Conservation (phyloP, 2,113 vertebrate genomes). For the Equus quagga region DNA sequence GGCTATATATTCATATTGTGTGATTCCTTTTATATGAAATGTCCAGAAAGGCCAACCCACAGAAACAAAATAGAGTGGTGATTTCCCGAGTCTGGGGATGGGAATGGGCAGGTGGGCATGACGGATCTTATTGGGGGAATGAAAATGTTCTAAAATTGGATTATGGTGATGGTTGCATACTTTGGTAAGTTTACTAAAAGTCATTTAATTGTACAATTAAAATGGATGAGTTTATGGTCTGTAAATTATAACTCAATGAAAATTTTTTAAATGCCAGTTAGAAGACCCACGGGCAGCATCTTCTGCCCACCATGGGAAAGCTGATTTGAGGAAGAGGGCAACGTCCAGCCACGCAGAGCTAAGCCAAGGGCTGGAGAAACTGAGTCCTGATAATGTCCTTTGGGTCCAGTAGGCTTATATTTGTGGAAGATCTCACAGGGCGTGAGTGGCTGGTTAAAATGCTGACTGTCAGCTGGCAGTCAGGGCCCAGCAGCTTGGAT, state of each 20-base stretch:
- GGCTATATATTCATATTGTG: neutral
- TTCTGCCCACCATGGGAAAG: neutral
- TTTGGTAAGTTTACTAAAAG: neutral
- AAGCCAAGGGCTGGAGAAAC: neutral
- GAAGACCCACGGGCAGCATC: neutral
- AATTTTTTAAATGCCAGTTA: neutral
- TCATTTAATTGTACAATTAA: neutral
- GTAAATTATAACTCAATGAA: neutral
- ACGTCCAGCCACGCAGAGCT: no score
- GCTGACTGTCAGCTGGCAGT: neutral
- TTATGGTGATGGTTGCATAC: neutral
- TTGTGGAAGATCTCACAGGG: neutral
- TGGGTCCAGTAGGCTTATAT: rapidly evolving
- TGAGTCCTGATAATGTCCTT: rapidly evolving
- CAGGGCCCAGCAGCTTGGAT: neutral
- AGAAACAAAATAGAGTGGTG: neutral
- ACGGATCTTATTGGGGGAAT: neutral
- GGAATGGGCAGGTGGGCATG: neutral
- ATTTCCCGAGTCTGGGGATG: neutral
- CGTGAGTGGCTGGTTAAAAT: neutral
- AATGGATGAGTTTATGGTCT: neutral
- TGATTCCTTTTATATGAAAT: neutral
- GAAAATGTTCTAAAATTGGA: neutral
- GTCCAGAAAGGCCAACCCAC: neutral
- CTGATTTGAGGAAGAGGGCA: rapidly evolving